A percentile compares a stretch with the other conserved stretches of the same genome.
These are phyloP conservation scores for Cheumatopsyche charites DNA, from an alignment of 1,140 invertebrate genomes.

Conservation along the genomic window DNA sequence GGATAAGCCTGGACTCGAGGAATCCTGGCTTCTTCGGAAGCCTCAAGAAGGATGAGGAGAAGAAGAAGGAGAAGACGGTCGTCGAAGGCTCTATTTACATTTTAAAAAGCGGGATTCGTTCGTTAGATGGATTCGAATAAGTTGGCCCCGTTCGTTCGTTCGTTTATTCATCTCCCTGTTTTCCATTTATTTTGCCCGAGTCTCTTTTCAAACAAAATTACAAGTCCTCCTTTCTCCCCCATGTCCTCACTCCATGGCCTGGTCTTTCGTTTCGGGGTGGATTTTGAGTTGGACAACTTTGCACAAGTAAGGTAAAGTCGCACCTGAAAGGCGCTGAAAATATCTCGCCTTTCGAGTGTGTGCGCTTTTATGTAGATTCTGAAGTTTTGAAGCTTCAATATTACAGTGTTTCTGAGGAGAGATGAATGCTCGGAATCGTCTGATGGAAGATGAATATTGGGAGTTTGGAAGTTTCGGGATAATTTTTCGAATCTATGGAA, in stretches of 20 bases:
- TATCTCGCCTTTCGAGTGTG: too few species aligned
- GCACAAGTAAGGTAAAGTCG: too few species aligned
- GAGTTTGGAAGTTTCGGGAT: too few species aligned
- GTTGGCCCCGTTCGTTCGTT: slow-evolving; percentile 27
- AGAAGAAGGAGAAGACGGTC: background rate
- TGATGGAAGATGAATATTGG: too few species aligned
- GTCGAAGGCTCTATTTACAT: slow-evolving; percentile 45
- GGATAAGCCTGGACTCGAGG: slow-evolving; percentile 13
- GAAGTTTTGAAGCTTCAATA: too few species aligned
- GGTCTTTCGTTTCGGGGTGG: too few species aligned
- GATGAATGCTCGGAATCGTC: too few species aligned
- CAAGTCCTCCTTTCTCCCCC: slow-evolving; percentile 2
- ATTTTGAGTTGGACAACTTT: too few species aligned
- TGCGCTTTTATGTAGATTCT: too few species aligned
- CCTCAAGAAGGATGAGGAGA: background rate
- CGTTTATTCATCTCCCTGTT: slow-evolving; percentile 39
- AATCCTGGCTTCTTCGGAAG: background rate
- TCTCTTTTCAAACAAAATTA: slow-evolving; percentile 37
- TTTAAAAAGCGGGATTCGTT: slow-evolving; percentile 48
- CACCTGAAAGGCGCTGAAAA: too few species aligned
- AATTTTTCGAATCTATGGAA: too few species aligned
- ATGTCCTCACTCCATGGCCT: background rate
- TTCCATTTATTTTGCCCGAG: slow-evolving; percentile 40
- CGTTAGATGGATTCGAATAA: slow-evolving; percentile 47
- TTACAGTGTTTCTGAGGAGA: too few species aligned